Percentiles rank a stretch among this genome's conserved stretches.
Conservation (phyloP, 2,888 invertebrate genomes). For the Prosopocoilus inquinatus region DNA sequence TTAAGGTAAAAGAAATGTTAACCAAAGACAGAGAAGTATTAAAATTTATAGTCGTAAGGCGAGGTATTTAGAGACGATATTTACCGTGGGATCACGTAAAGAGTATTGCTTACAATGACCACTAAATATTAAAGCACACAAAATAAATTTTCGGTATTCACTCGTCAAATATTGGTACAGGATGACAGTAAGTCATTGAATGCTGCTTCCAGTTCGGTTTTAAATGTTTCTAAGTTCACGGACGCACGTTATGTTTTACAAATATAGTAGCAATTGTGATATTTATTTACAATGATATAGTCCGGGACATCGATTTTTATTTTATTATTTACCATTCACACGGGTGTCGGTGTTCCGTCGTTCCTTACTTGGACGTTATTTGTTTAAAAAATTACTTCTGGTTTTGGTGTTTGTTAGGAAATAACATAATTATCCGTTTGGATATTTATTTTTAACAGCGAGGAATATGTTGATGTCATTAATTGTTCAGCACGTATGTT, state of each 20-base stretch:
- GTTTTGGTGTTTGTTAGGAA: conserved; percentile 20
- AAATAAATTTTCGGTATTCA: conserved; percentile 28
- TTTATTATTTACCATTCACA: conserved; percentile 39
- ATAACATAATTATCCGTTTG: conserved; percentile 17
- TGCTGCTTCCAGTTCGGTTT: conserved; percentile 29
- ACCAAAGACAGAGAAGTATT: too few species aligned
- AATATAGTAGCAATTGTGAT: conserved; percentile 35
- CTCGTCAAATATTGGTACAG: conserved; percentile 35
- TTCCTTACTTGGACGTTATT: conserved; percentile 15
- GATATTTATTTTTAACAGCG: conserved; percentile 14
- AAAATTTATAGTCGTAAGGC: too few species aligned
- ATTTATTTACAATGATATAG: conserved; percentile 35
- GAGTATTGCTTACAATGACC: conserved; percentile 29
- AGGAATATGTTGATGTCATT: conserved; percentile 16
- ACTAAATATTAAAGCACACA: conserved; percentile 30
- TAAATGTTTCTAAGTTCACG: conserved; percentile 34
- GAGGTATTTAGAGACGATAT: conserved; percentile 10
- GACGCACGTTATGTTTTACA: conserved; percentile 32
- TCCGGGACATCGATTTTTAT: conserved; percentile 25
- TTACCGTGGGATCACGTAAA: conserved; percentile 23
- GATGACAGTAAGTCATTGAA: conserved; percentile 32
- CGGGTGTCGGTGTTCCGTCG: conserved; percentile 26
- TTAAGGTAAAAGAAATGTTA: too few species aligned
- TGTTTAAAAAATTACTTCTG: conserved; percentile 20
- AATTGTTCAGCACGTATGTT: conserved; percentile 11